Evolutionary conservation across 2,797 vertebrate species (phyloP), one percentile per base, ranked within the genome.

Genomic region (Falco novaeseelandiae): DNA sequence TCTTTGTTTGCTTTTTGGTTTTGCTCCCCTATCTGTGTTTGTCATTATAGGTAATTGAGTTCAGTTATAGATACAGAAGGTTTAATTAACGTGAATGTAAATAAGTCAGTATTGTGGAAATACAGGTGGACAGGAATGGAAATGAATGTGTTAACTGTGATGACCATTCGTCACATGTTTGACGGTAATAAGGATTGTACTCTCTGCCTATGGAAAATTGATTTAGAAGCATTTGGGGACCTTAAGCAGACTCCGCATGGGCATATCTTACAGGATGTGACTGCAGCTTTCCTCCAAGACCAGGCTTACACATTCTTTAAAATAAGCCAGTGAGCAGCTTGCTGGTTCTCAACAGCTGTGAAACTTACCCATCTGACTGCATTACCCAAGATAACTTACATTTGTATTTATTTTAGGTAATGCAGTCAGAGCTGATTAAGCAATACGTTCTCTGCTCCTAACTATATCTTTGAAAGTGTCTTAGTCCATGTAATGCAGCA

Each of bases 291-390:
- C 20, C 23, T 26, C 22, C n/a, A 61, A 15, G 12, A 21, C 29
- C 18, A 17, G 26, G 17, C 10, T 59, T 54, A 3, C 0, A 0
- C 3, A 0, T 15, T 52, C 26, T 16, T 51, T 21, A 26, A 65
- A 59, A 74, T 14, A 8, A 22, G 30, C 10, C 26, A 29, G 11
- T 38, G 14, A 30, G 71, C 59, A 34, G 8, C 25, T 55, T 0
- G 2, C 11, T 69, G 71, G 12, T 52, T 66, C 73, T 55, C 34
- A 27, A 16, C 21, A 66, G 70, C 30, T 15, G 2, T 40, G 32
- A 25, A 23, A 40, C 51, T 32, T 36, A 18, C 7, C 27, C 66
- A 12, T 51, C 1, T 59, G 32, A 19, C 38, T 59, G 40, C 51
- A 13, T 34, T 42, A 18, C 27, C 22, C 38, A 14, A 15, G 51